Evolutionary conservation across 2,797 vertebrate genomes (phyloP).

Genomic region (Halcyon leucocephala): DNA sequence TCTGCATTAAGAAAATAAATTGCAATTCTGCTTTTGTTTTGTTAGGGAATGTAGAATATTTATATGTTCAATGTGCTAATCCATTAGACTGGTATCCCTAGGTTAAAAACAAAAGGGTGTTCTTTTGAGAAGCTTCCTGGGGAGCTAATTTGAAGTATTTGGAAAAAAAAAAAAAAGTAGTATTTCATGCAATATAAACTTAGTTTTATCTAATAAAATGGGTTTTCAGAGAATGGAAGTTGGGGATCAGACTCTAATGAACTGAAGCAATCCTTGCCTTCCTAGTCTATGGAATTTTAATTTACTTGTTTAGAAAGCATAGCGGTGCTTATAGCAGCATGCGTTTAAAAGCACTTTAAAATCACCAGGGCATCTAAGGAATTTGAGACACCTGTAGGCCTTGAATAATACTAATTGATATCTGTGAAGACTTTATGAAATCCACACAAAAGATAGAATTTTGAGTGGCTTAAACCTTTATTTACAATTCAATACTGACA

Average conservation of each 20-base stretch:
- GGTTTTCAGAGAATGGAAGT: background rate
- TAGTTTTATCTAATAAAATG: background rate
- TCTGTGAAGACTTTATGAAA: conserved; percentile 46
- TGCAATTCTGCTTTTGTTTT: background rate
- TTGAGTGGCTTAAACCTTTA: conserved; percentile 50
- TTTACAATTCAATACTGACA: conserved; percentile 8
- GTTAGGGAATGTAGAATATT: background rate
- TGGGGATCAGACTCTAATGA: background rate
- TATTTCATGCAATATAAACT: background rate
- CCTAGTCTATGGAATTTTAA: conserved; percentile 2
- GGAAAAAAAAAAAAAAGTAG: background rate
- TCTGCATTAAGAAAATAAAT: background rate
- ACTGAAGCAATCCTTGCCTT: background rate
- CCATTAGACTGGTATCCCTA: background rate
- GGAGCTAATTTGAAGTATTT: background rate
- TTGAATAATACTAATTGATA: conserved; percentile 41
- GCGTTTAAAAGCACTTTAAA: conserved; percentile 20
- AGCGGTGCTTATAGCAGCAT: background rate
- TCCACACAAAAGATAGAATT: conserved; percentile 46
- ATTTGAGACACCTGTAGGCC: conserved; percentile 25
- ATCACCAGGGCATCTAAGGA: background rate
- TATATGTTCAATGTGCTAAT: background rate
- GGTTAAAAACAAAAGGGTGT: background rate
- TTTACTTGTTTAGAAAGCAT: conserved; percentile 25
- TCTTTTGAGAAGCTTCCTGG: background rate